Evolutionary conservation across 2,888 invertebrate species (phyloP), one percentile per base, ranked within the genome.

Genomic region (Beris chalybata): DNA sequence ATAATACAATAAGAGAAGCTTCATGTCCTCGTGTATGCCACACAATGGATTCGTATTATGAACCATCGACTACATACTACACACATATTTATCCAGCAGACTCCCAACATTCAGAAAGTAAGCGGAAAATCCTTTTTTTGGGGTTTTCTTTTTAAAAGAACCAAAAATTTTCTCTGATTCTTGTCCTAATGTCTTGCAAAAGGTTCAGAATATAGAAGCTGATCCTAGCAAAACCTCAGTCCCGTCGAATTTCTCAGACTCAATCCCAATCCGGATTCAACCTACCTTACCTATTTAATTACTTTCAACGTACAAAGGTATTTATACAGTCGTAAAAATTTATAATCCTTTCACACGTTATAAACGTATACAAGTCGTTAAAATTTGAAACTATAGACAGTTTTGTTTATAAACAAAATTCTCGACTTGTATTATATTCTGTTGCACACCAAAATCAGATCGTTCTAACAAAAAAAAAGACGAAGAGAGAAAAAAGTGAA

Each of bases 41-140:
- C 57, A 43, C 68, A 13, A 63, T 66, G 63, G 66, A 68, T 57
- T 52, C 57, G n/a, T 68, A 45, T 45, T 68, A 68, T 48, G 68
- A 68, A 32, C 63, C 65, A 12, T 38, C 68, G 22, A 61, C 56
- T 32, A 57, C 63, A 5, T 68, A 66, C 32, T 66, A 66, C 48
- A 56, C 68, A 31, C 68, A 68, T 52, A 54, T 68, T 38, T 68
- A 66, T 58, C 64, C 68, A 30, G 66, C 66, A 2, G 68, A 68
- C 53, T 68, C 66, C 1, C 68, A 68, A 55, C 65, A 66, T 22
- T 57, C 66, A 22, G 66, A 66, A 63, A 48, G 68, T 68, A 59
- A 63, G 68, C 4, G 13, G 48, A 7, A 11, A 54, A 12, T 54
- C n/a, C 2, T 12, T 44, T 22, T 22, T 22, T 22, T 1, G 22